Evolutionary conservation across 2,113 vertebrate genomes (phyloP).

Genomic region (Taxidea taxus): DNA sequence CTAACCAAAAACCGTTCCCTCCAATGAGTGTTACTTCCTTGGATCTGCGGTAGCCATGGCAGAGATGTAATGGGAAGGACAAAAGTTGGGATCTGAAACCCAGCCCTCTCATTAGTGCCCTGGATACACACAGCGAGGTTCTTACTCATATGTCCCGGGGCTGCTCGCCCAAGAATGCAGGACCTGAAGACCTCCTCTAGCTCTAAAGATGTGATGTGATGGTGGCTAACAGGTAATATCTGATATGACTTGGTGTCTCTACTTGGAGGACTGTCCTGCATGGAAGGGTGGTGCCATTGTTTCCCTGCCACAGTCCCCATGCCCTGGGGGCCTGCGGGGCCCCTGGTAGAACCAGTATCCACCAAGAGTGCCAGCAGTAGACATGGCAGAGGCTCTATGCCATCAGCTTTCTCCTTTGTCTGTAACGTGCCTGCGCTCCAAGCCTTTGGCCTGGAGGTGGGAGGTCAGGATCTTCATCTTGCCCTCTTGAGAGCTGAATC

Average conservation of each 20-base stretch:
- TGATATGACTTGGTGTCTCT: not conserved
- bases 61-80: not conserved
- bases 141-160: not conserved
- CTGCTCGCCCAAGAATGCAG: not conserved
- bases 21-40: not conserved
- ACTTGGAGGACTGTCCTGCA: too few species aligned
- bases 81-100: not conserved
- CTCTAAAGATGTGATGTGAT: not conserved
- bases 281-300: too few species aligned
- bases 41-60: not conserved
- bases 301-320: not conserved
- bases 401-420: not conserved
- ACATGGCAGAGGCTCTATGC: too few species aligned
- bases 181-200: not conserved
- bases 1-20: too few species aligned
- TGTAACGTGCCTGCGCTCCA: not conserved
- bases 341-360: not conserved
- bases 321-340: accelerated
- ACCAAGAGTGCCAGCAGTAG: not conserved
- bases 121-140: accelerated
- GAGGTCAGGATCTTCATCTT: not conserved
- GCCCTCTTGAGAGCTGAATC: not conserved
- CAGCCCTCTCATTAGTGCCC: not conserved
- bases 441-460: not conserved
- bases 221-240: not conserved